Evolutionary conservation across 2,113 vertebrate genomes (phyloP).

Genomic region (Lepisosteus osseus): DNA sequence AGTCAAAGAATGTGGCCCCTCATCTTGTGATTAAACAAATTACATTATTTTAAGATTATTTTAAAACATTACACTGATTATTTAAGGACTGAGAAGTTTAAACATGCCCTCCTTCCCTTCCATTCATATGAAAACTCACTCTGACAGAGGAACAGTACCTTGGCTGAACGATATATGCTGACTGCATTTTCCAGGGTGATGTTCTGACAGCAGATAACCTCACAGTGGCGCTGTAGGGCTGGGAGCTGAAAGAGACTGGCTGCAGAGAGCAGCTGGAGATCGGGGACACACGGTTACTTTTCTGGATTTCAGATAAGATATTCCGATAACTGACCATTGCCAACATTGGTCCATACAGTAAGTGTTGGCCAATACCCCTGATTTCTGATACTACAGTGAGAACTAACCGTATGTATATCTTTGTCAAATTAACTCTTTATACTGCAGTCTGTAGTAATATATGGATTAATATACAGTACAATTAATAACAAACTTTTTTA

Average conservation of each 20-base stretch:
- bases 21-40: too few species aligned
- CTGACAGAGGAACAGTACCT: conserved; percentile 62
- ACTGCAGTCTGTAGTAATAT: not conserved
- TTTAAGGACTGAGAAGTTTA: too few species aligned
- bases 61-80: too few species aligned
- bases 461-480: not conserved
- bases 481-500: too few species aligned
- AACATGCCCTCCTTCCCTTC: not conserved
- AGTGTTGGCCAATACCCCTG: too few species aligned
- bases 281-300: conserved; percentile 11
- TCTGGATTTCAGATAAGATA: not conserved
- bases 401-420: not conserved
- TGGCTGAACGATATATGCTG: conserved; percentile 87
- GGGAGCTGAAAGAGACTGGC: conserved; percentile 88
- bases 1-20: too few species aligned
- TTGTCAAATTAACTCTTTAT: not conserved
- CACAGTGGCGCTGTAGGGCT: conserved; percentile 87
- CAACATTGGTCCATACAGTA: not conserved
- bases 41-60: too few species aligned
- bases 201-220: conserved; percentile 83
- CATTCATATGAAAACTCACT: not conserved
- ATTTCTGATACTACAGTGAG: too few species aligned
- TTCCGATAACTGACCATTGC: not conserved
- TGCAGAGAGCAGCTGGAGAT: conserved; percentile 78
- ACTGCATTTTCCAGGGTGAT: conserved; percentile 83